Evolutionary conservation across 2,797 vertebrate species (phyloP).

Genomic region (Hydrophis major): DNA sequence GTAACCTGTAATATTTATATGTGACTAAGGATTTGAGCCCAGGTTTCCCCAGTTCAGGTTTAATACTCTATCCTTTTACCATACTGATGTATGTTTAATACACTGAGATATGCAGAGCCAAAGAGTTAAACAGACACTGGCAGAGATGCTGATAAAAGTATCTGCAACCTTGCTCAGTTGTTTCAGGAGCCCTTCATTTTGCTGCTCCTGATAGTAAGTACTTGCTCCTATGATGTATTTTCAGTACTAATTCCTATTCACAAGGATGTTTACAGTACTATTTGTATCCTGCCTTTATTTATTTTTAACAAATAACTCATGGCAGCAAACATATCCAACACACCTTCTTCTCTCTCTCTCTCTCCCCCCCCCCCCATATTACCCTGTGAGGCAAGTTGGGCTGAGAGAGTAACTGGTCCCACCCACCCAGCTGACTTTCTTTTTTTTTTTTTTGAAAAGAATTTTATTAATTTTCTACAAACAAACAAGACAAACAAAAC

Average conservation of each 20-base stretch:
- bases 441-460: no score
- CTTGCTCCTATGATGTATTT: background rate
- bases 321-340: no score
- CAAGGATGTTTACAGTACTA: background rate
- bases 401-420: no score
- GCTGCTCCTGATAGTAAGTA: background rate
- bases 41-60: background rate
- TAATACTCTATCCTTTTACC: background rate
- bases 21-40: background rate
- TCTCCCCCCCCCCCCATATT: no score
- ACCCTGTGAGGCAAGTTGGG: no score
- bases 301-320: no score
- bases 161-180: background rate
- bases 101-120: background rate
- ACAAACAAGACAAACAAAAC: no score
- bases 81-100: background rate
- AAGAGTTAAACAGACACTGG: background rate
- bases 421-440: no score
- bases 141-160: background rate
- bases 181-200: background rate
- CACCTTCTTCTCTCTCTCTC: no score
- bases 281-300: no score
- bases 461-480: no score
- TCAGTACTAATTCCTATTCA: background rate
- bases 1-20: no score